These are phyloP conservation scores for Diachrysia chrysitis DNA, from an alignment of 2,888 invertebrate genomes.

Conservation along the genomic window DNA sequence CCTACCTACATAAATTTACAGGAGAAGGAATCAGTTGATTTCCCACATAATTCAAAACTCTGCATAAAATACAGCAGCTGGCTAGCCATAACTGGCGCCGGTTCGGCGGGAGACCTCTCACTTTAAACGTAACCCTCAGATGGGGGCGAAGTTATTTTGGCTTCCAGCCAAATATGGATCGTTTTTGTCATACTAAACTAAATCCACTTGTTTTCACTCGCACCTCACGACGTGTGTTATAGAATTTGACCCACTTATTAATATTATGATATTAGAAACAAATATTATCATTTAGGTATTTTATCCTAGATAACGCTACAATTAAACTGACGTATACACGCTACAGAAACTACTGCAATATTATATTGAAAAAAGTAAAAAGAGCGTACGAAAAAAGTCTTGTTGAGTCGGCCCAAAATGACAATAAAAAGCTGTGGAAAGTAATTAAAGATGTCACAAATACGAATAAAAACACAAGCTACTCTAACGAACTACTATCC, in stretches of 20 bases:
- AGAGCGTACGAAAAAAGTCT: no score
- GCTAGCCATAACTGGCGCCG: slow-evolving; percentile 31
- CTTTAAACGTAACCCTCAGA: slow-evolving; percentile 34
- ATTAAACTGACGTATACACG: no score
- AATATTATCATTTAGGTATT: not conserved
- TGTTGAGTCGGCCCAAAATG: no score
- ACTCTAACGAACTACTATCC: no score
- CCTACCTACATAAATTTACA: no score
- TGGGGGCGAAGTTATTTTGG: slow-evolving; percentile 59
- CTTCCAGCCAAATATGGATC: slow-evolving; percentile 51
- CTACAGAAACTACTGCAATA: no score
- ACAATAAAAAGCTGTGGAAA: no score
- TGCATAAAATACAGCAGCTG: not conserved
- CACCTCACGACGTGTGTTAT: not conserved
- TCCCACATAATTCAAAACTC: not conserved
- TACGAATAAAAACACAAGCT: no score
- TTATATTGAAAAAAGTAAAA: no score
- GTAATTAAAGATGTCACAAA: no score
- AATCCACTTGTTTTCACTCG: slow-evolving; percentile 18
- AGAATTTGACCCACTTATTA: slow-evolving; percentile 13
- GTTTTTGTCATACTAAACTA: slow-evolving; percentile 24
- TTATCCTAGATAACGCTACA: no score
- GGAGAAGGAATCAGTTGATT: no score
- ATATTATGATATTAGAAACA: slow-evolving; percentile 12
- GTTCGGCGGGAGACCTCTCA: slow-evolving; percentile 23